Evolutionary conservation across 1,140 invertebrate species (phyloP).

Genomic region (Catajapyx aquilonaris): DNA sequence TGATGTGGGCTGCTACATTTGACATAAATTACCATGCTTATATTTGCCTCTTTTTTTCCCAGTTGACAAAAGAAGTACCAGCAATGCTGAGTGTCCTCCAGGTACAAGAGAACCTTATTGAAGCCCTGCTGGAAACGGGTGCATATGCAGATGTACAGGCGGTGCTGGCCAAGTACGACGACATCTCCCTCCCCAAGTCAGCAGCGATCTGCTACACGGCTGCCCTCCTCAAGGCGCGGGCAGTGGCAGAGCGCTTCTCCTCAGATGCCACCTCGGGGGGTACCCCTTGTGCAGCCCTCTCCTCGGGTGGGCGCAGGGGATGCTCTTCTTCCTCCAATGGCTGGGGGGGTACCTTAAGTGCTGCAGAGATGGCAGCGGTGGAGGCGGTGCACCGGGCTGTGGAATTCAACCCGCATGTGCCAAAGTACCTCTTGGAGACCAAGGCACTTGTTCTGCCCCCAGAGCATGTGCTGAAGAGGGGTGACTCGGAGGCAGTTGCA

Average conservation of each 20-base stretch:
- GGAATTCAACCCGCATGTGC: constrained; percentile 97
- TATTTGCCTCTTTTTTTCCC: constrained; percentile 14
- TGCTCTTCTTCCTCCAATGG: no score
- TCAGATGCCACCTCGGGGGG: constrained; percentile 72
- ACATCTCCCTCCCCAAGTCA: constrained; percentile 85
- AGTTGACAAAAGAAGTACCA: constrained; percentile 88
- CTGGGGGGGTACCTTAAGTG: constrained; percentile 65
- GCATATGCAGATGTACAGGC: constrained; percentile 93
- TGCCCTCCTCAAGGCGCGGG: constrained; percentile 76
- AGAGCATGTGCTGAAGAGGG: constrained; percentile 89
- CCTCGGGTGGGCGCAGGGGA: no score
- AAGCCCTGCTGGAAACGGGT: constrained; percentile 85
- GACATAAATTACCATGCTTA: not conserved
- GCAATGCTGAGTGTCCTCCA: constrained; percentile 90
- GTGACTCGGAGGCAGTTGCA: constrained; percentile 93
- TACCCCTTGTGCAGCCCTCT: constrained; percentile 64
- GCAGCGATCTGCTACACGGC: constrained; percentile 95
- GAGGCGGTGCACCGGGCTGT: constrained; percentile 94
- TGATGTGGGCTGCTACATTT: not conserved
- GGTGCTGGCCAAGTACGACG: constrained; percentile 89
- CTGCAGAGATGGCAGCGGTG: constrained; percentile 81
- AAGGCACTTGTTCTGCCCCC: constrained; percentile 88
- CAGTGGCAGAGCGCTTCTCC: constrained; percentile 76
- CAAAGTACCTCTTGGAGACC: constrained; percentile 93
- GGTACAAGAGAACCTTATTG: constrained; percentile 94